Evolutionary conservation across 2,888 invertebrate species (phyloP).

Genomic region (Drosophila limbata): DNA sequence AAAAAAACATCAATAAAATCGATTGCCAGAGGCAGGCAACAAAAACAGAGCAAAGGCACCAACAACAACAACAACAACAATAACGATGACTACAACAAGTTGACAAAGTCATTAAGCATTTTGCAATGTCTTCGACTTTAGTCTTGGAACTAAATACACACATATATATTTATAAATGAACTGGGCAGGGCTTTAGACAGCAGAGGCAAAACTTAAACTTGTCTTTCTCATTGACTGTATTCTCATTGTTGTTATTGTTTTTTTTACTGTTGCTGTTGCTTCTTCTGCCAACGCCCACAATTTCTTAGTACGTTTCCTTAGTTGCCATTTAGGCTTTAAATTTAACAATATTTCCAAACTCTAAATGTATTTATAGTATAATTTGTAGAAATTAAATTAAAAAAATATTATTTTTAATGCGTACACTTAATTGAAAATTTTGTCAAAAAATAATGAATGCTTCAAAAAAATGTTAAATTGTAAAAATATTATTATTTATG

Average conservation of each 20-base stretch:
- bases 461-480: no score
- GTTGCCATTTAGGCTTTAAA: not conserved
- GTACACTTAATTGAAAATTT: no score
- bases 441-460: no score
- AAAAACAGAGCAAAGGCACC: constrained; percentile 12
- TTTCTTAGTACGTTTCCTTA: constrained; percentile 15
- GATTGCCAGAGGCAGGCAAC: constrained; percentile 6
- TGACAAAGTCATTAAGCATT: constrained; percentile 52
- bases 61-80: constrained; percentile 20
- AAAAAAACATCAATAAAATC: constrained; percentile 33
- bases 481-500: no score
- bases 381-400: not conserved
- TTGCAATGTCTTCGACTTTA: constrained; percentile 32
- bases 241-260: constrained; percentile 1
- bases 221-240: constrained; percentile 32
- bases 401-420: no score
- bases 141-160: not conserved
- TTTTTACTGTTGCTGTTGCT: constrained; percentile 25
- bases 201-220: constrained; percentile 45
- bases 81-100: constrained; percentile 27
- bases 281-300: constrained; percentile 55
- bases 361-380: not conserved
- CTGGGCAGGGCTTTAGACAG: constrained; percentile 44
- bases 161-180: not conserved
- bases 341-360: not conserved